These are phyloP conservation scores for Drosophila borealis DNA, from an alignment of 2,888 invertebrate genomes.

Conservation along the genomic window DNA sequence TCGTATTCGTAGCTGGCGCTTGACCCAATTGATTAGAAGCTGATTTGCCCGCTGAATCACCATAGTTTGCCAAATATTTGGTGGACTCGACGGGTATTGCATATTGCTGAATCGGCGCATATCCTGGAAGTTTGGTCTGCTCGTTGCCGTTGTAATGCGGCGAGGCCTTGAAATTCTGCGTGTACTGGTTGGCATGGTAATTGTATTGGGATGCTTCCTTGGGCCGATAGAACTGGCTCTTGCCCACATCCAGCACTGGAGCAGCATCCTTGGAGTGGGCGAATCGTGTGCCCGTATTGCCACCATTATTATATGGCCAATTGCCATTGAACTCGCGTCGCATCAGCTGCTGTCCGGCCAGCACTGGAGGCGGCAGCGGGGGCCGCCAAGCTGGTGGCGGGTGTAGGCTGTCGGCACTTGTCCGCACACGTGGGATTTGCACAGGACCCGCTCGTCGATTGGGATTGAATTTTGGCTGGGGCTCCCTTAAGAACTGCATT, in stretches of 20 bases:
- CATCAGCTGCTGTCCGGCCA: constrained; percentile 62
- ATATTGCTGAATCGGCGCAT: constrained; percentile 64
- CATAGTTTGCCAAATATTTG: constrained; percentile 24
- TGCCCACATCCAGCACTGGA: constrained; percentile 64
- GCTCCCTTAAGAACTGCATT: constrained; percentile 65
- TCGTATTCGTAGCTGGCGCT: constrained; percentile 16
- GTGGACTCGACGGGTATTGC: constrained; percentile 65
- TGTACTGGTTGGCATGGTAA: constrained; percentile 61
- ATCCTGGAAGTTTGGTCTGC: constrained; percentile 35
- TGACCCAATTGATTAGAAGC: constrained; percentile 37
- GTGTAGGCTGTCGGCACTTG: constrained; percentile 65
- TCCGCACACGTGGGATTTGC: constrained; percentile 52
- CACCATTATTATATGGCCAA: constrained; percentile 57
- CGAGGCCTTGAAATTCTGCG: constrained; percentile 81
- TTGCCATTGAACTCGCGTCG: constrained; percentile 68
- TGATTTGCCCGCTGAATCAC: constrained; percentile 36
- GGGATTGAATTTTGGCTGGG: constrained; percentile 43
- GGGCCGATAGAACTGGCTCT: constrained; percentile 59
- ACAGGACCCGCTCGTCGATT: constrained; percentile 48
- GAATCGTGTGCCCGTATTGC: constrained; percentile 60
- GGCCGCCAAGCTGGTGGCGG: constrained; percentile 32
- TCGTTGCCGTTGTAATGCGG: constrained; percentile 78
- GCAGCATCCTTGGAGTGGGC: constrained; percentile 69
- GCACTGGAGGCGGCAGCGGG: constrained; percentile 39
- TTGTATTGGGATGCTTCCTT: constrained; percentile 54